Conservation (phyloP, 1,140 invertebrate genomes). For the Dreissena polymorpha region DNA sequence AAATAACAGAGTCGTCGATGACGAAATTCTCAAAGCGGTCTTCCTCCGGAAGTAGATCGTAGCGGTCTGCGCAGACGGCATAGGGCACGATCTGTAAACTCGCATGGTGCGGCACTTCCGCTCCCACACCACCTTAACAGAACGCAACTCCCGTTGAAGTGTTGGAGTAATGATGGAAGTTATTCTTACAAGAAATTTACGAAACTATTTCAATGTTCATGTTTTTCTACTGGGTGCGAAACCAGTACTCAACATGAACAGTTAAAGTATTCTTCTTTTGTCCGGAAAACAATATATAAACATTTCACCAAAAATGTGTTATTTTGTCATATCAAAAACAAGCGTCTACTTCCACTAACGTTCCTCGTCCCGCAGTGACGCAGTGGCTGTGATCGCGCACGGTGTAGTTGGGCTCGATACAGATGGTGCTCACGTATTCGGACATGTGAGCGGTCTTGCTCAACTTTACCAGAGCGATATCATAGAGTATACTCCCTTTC, state of each 20-base stretch:
- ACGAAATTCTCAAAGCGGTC: constrained; percentile 47
- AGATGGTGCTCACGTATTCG: constrained; percentile 66
- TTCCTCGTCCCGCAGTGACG: constrained; percentile 63
- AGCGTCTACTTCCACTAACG: constrained; percentile 53
- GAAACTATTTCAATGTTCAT: too few species aligned
- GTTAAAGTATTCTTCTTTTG: not conserved
- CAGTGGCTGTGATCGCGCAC: constrained; percentile 59
- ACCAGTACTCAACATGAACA: not conserved
- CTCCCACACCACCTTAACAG: constrained; percentile 62
- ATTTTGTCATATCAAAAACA: too few species aligned
- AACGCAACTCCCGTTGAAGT: too few species aligned
- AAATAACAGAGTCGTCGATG: constrained; percentile 64
- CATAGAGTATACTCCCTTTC: constrained; percentile 58
- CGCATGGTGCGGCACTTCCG: constrained; percentile 61
- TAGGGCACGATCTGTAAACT: constrained; percentile 58
- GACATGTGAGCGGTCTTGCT: constrained; percentile 54
- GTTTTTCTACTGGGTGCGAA: too few species aligned
- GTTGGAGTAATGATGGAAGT: too few species aligned
- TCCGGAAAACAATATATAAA: too few species aligned
- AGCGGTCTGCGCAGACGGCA: constrained; percentile 55
- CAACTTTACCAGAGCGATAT: constrained; percentile 64
- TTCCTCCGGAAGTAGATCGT: constrained; percentile 55
- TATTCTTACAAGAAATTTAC: too few species aligned
- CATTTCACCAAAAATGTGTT: too few species aligned
- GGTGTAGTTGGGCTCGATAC: constrained; percentile 60